A percentile compares a stretch with the other conserved stretches of the same genome.
phyloP scores from a whole-genome alignment of 2,113 vertebrate genomes.

The Polypterus senegalus region DNA sequence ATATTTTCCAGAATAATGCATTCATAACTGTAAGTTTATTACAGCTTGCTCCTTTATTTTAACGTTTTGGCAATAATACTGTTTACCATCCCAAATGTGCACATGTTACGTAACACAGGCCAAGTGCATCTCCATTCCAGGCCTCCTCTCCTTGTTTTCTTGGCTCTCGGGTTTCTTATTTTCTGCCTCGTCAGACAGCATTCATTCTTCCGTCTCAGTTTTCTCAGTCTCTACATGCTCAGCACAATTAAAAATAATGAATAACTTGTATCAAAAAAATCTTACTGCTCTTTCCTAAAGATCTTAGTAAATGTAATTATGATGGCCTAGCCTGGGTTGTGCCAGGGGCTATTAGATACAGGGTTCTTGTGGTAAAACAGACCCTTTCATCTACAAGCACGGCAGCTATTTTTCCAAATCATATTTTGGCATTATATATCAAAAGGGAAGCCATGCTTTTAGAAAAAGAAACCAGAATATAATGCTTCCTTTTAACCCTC shows the following conservation, averaged over 20 bases:
- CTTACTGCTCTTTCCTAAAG: not conserved
- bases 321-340: not conserved
- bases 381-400: not conserved
- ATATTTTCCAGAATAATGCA: not conserved
- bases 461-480: too few relatives aligned
- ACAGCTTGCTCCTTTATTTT: not conserved
- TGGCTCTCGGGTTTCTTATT: slow-evolving; percentile 1
- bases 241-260: slow-evolving; percentile 13
- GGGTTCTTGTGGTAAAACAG: not conserved
- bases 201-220: slow-evolving; percentile 5
- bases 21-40: slow-evolving; percentile 1
- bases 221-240: slow-evolving; percentile 10
- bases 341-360: too few relatives aligned
- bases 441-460: too few relatives aligned
- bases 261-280: not conserved
- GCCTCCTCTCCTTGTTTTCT: not conserved
- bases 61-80: slow-evolving; percentile 6
- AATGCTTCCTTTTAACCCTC: too few relatives aligned
- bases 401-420: too few relatives aligned
- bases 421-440: too few relatives aligned
- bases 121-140: slow-evolving; percentile 10
- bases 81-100: slow-evolving; percentile 11
- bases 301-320: not conserved
- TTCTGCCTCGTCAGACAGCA: slow-evolving; percentile 5
- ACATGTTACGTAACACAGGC: slow-evolving; percentile 9